Evolutionary conservation across 2,113 vertebrate species (phyloP), one percentile per base, ranked within the genome.

Genomic region (Polyodon spathula): DNA sequence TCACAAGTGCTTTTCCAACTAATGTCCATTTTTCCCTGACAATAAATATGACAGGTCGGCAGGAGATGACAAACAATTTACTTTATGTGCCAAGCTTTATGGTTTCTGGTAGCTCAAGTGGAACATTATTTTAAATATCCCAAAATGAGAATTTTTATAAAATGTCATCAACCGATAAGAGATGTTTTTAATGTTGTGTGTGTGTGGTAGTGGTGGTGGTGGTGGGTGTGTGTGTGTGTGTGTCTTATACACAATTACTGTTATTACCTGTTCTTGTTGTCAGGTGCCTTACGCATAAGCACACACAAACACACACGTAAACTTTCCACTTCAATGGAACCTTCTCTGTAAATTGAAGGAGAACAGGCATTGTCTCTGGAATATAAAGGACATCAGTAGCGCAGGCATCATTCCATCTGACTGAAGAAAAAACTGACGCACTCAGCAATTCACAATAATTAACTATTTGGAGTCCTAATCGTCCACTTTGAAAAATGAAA

Each of bases 1-100:
- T 94, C 97, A 96, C 91, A 92, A 95, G 92, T 90, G 90, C 90
- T 94, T 95, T 94, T 88, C 87, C 85, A 89, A 88, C 89, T 94
- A 94, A 96, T 92, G 93, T 94, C 91, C 90, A 92, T 94, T 94
- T 91, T 86, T 93, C 81, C 83, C 85, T 89, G 90, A 95, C 88
- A 95, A 95, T 97, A 97, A 95, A 97, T 90, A 93, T 75, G 83
- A 77, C 82, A 91, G 88, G 92, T 89, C 84, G 56, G 85, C 80
- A 78, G 86, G 84, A 89, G 92, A 90, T 86, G 86, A 89, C 88
- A 91, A 88, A 89, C 87, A 85, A 89, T 91, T 89, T 88, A 84
- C 84, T 90, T 85, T 93, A 92, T 78, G 81, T 89, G 86, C 81
- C 85, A 84, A 83, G 89, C 84, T 89, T 91, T 86, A 87, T 85